Percentiles rank a stretch among this genome's conserved stretches.
phyloP scores from a whole-genome alignment of 2,888 invertebrate genomes.

The Torymus aiolomorphi region DNA sequence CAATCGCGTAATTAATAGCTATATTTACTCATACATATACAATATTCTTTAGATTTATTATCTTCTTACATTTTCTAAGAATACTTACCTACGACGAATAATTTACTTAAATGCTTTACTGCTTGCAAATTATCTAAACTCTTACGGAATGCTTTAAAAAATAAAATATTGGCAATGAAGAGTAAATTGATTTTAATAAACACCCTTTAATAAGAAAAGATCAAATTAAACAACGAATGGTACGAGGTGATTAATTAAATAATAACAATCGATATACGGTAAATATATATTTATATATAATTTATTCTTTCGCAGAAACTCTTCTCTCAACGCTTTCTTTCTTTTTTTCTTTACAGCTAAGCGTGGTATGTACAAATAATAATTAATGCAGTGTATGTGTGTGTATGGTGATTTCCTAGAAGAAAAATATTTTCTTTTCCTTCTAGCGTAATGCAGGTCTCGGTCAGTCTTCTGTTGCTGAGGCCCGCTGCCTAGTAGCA shows the following conservation, averaged over 20 bases:
- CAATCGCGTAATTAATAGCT: too few species aligned
- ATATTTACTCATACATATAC: too few species aligned
- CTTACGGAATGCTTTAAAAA: too few species aligned
- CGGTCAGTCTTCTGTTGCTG: conserved; percentile 74
- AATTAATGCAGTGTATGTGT: conserved; percentile 55
- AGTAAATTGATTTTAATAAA: too few species aligned
- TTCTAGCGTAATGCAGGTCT: conserved; percentile 74
- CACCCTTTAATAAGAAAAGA: too few species aligned
- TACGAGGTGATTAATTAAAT: conserved; percentile 10
- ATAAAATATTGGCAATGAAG: too few species aligned
- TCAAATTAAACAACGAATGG: too few species aligned
- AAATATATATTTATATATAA: conserved; percentile 68
- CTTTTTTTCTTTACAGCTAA: conserved; percentile 60
- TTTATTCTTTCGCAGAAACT: conserved; percentile 72
- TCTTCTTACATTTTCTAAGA: too few species aligned
- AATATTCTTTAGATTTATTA: too few species aligned
- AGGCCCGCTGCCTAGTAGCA: conserved; percentile 63
- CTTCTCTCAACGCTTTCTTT: conserved; percentile 62
- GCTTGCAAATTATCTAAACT: too few species aligned
- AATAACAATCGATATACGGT: conserved; percentile 9
- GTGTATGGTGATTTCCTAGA: conserved; percentile 68
- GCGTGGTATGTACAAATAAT: conserved; percentile 73
- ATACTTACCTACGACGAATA: too few species aligned
- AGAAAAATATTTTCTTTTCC: conserved; percentile 41
- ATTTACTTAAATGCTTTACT: too few species aligned